Percentiles rank a stretch among this genome's conserved stretches.
These are phyloP conservation scores for Oncorhynchus clarkii DNA, from an alignment of 2,113 vertebrate species.

Conservation along the genomic window DNA sequence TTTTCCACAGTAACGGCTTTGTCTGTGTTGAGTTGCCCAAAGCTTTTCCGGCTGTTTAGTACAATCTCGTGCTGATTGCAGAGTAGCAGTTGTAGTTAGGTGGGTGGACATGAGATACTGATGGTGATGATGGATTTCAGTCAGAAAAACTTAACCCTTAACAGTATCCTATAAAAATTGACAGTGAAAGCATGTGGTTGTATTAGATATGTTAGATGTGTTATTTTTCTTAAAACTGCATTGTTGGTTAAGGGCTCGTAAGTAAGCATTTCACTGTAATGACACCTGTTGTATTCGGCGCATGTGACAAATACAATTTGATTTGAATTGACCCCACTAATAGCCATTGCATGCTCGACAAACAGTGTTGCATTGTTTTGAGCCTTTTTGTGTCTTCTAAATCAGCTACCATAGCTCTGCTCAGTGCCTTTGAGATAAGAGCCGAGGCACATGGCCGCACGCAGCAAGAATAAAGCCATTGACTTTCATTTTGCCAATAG, in stretches of 20 bases:
- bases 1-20: not conserved
- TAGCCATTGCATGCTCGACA: too few relatives aligned
- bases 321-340: too few relatives aligned
- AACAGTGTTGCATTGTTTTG: too few relatives aligned
- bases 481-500: too few relatives aligned
- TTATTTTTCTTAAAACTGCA: too few relatives aligned
- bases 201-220: too few relatives aligned
- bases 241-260: too few relatives aligned
- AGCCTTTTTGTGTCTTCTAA: not conserved
- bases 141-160: not conserved
- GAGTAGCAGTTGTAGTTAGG: not conserved
- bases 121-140: not conserved
- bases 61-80: not conserved
- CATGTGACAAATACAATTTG: too few relatives aligned
- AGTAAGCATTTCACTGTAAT: too few relatives aligned
- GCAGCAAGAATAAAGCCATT: not conserved
- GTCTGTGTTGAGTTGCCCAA: not conserved
- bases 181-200: too few relatives aligned
- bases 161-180: too few relatives aligned
- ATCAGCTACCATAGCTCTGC: not conserved
- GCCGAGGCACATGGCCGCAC: not conserved
- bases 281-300: too few relatives aligned
- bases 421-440: not conserved
- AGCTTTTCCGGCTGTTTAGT: not conserved
- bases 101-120: not conserved